phyloP scores from a whole-genome alignment of 2,888 invertebrate species.

The Erannis defoliaria region DNA sequence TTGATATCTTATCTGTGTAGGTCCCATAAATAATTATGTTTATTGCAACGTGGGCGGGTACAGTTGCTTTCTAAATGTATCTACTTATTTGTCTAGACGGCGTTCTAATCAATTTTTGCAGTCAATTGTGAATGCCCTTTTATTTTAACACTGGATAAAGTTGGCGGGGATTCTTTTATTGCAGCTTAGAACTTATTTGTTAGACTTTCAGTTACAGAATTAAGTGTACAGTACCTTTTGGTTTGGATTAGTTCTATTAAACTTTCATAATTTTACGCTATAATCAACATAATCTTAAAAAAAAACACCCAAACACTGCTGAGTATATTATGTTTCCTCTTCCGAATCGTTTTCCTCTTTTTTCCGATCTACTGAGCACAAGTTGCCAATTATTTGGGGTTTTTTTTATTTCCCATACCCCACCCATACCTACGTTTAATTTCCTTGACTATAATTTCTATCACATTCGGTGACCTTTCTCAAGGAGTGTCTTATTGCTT shows the following conservation, averaged over 20 bases:
- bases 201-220: slow-evolving; percentile 6
- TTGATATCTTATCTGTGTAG: slow-evolving; percentile 20
- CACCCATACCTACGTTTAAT: too few relatives aligned
- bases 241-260: not conserved
- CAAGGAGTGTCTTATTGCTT: too few relatives aligned
- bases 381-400: too few relatives aligned
- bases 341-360: too few relatives aligned
- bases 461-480: too few relatives aligned
- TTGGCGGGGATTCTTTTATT: slow-evolving; percentile 20
- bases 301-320: too few relatives aligned
- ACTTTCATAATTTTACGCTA: too few relatives aligned
- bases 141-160: slow-evolving; percentile 40
- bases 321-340: too few relatives aligned
- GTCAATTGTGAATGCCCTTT: slow-evolving; percentile 51
- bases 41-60: slow-evolving; percentile 26
- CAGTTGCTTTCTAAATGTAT: slow-evolving; percentile 33
- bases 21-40: slow-evolving; percentile 33
- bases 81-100: slow-evolving; percentile 57
- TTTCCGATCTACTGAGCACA: too few relatives aligned
- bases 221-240: not conserved
- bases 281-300: too few relatives aligned
- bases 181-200: slow-evolving; percentile 9
- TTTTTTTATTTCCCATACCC: too few relatives aligned
- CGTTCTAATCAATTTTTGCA: slow-evolving; percentile 59
- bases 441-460: too few relatives aligned